phyloP scores from a whole-genome alignment of 2,888 invertebrate genomes.

The Myopa testacea region DNA sequence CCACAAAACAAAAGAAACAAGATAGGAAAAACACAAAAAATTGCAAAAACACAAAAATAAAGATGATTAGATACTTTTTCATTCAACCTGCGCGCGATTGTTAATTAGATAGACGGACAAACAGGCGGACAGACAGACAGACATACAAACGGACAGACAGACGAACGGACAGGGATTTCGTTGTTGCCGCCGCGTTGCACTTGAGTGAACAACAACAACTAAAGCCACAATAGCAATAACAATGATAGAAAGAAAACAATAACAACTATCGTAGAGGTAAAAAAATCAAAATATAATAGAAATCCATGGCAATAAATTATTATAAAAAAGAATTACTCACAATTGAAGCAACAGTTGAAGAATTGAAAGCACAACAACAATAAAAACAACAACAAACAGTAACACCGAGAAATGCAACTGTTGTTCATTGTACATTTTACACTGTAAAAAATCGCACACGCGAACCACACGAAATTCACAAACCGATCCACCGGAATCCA shows the following conservation, averaged over 20 bases:
- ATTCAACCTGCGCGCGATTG: neutral
- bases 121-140: neutral
- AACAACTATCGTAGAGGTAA: neutral
- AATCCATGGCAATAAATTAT: constrained; percentile 8
- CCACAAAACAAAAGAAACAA: no score
- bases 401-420: neutral
- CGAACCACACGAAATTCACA: neutral
- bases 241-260: neutral
- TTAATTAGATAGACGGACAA: neutral
- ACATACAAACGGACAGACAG: neutral
- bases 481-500: neutral
- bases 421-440: neutral
- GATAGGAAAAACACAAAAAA: neutral
- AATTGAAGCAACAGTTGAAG: neutral
- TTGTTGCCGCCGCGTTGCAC: neutral
- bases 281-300: neutral
- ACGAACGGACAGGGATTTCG: neutral
- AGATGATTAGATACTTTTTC: neutral
- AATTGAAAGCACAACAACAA: neutral
- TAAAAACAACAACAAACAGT: neutral
- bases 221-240: neutral
- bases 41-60: neutral
- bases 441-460: neutral
- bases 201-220: neutral
- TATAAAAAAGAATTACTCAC: neutral